Conservation (phyloP, 2,888 invertebrate species). For the Noctua pronuba region DNA sequence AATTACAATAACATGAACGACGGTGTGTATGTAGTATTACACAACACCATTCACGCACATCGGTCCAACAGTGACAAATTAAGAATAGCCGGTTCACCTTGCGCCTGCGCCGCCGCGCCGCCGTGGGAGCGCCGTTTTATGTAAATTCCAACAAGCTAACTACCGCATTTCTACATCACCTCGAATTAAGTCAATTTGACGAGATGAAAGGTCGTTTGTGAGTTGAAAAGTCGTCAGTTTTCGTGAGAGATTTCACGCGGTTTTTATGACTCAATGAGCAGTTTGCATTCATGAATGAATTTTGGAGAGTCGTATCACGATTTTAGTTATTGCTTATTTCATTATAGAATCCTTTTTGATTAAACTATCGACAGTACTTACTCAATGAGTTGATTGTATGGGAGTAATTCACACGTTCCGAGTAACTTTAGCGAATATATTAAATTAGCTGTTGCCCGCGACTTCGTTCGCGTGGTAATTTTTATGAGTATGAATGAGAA, state of each 20-base stretch:
- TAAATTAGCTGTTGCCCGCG: too few species aligned
- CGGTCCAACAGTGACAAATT: constrained; percentile 77
- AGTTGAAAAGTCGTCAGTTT: constrained; percentile 45
- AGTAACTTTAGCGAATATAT: background rate
- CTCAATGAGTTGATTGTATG: background rate
- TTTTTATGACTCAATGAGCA: constrained; percentile 28
- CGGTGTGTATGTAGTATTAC: constrained; percentile 69
- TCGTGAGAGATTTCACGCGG: constrained; percentile 48
- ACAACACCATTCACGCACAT: constrained; percentile 75
- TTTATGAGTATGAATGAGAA: too few species aligned
- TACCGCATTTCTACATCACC: constrained; percentile 82
- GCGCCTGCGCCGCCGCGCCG: constrained; percentile 73
- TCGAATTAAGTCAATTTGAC: constrained; percentile 68
- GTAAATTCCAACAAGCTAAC: constrained; percentile 80
- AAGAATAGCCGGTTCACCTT: constrained; percentile 87
- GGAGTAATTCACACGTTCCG: background rate
- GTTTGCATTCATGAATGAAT: constrained; percentile 24
- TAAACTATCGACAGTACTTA: background rate
- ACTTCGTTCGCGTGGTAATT: too few species aligned
- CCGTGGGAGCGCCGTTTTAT: constrained; percentile 86
- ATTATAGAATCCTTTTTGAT: background rate
- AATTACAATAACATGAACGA: constrained; percentile 49
- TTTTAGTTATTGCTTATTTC: background rate
- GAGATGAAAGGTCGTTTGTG: constrained; percentile 62
- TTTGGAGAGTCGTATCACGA: constrained; percentile 17